phyloP scores from a whole-genome alignment of 2,888 invertebrate species.

The Sabatieria punctata region DNA sequence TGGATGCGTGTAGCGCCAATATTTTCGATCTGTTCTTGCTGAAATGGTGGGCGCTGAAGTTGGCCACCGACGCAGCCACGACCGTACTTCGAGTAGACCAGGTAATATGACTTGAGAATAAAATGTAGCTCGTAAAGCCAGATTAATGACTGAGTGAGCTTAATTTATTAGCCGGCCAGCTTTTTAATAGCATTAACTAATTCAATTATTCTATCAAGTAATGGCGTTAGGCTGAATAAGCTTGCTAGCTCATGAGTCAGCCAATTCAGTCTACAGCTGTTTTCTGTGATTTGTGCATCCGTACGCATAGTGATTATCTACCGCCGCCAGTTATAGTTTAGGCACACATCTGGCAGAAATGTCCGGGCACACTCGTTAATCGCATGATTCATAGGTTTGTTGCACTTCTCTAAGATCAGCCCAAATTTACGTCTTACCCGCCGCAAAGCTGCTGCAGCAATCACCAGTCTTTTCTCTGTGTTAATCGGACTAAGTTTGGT shows the following conservation, averaged over 20 bases:
- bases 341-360: too few species aligned
- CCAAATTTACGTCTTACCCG: too few species aligned
- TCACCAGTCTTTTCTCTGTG: conserved; percentile 11
- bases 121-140: neutral
- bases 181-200: neutral
- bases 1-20: conserved; percentile 55
- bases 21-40: conserved; percentile 64
- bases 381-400: too few species aligned
- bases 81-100: conserved; percentile 40
- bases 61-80: conserved; percentile 71
- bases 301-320: too few species aligned
- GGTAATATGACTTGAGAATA: conserved; percentile 20
- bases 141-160: too few species aligned
- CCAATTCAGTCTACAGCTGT: neutral
- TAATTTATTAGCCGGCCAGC: neutral
- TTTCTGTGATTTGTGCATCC: too few species aligned
- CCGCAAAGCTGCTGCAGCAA: neutral
- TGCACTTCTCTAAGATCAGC: too few species aligned
- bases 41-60: conserved; percentile 85
- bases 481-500: too few species aligned
- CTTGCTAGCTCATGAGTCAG: neutral
- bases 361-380: too few species aligned
- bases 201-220: neutral
- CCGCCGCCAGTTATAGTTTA: too few species aligned
- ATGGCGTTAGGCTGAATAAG: neutral